Conservation (phyloP, 2,113 vertebrate genomes). For the Microtus ochrogaster region DNA sequence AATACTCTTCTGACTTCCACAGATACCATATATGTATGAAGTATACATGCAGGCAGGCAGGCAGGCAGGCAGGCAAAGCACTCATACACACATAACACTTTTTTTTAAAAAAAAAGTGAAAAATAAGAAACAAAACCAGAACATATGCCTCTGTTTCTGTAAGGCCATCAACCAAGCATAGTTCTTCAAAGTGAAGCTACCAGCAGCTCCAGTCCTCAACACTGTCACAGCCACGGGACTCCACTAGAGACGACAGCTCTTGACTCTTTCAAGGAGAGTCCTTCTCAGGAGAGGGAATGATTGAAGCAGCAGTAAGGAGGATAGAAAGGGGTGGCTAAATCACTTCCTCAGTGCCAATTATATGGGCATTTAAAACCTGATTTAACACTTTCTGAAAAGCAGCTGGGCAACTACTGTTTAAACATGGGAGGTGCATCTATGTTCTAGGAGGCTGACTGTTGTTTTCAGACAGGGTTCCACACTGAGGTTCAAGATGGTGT, state of each 20-base stretch:
- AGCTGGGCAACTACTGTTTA: neutral
- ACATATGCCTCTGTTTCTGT: neutral
- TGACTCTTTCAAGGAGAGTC: neutral
- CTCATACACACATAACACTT: neutral
- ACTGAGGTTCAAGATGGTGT: neutral
- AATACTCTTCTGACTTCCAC: neutral
- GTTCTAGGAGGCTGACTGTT: neutral
- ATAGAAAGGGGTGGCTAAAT: neutral
- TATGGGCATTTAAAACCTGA: neutral
- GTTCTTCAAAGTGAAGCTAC: conserved; percentile 30
- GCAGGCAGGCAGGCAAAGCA: neutral
- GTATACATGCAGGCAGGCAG: neutral
- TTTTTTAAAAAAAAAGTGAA: neutral
- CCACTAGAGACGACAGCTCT: neutral
- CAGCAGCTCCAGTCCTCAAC: neutral
- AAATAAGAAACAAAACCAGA: neutral
- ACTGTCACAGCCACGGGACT: neutral
- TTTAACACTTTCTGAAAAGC: neutral
- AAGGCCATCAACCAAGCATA: conserved; percentile 8
- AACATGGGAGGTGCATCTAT: neutral
- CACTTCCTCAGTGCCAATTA: neutral
- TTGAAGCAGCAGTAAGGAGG: neutral
- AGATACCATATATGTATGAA: neutral
- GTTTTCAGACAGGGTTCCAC: neutral
- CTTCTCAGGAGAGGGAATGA: neutral